Percentiles rank a stretch among this genome's conserved stretches.
phyloP scores from a whole-genome alignment of 2,888 invertebrate genomes.

The Heliconius cydno region DNA sequence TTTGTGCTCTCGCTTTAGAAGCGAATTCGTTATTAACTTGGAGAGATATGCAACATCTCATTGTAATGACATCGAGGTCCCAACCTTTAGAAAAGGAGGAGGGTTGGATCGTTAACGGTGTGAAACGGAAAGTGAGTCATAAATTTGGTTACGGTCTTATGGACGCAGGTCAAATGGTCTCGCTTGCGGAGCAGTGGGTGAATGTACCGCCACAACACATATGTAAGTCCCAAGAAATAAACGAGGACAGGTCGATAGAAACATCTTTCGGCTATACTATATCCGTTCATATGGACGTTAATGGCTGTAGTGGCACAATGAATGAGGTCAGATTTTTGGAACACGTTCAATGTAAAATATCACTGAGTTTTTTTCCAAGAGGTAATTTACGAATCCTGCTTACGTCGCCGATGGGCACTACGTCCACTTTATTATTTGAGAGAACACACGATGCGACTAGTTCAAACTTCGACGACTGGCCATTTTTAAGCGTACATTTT shows the following conservation, averaged over 20 bases:
- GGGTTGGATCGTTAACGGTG: slow-evolving; percentile 97
- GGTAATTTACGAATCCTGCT: slow-evolving; percentile 95
- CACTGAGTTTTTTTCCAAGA: slow-evolving; percentile 94
- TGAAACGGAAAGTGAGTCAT: slow-evolving; percentile 96
- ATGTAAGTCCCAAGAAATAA: slow-evolving; percentile 95
- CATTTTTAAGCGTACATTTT: slow-evolving; percentile 98
- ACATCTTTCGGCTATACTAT: slow-evolving; percentile 89
- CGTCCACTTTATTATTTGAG: slow-evolving; percentile 95
- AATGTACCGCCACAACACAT: slow-evolving; percentile 97
- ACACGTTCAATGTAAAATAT: slow-evolving; percentile 98
- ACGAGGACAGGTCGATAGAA: slow-evolving; percentile 92
- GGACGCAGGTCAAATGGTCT: slow-evolving; percentile 97
- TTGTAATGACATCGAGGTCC: slow-evolving; percentile 94
- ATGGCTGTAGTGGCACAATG: slow-evolving; percentile 93
- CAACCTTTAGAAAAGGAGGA: slow-evolving; percentile 94
- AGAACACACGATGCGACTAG: slow-evolving; percentile 95
- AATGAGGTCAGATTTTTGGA: slow-evolving; percentile 96
- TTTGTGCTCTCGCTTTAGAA: slow-evolving; percentile 95
- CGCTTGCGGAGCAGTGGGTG: slow-evolving; percentile 95
- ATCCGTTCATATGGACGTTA: slow-evolving; percentile 93
- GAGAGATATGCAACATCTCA: slow-evolving; percentile 98
- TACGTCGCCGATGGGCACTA: slow-evolving; percentile 96
- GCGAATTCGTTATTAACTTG: slow-evolving; percentile 96
- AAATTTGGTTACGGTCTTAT: slow-evolving; percentile 99
- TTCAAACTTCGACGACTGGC: slow-evolving; percentile 99